Percentiles rank a stretch among this genome's conserved stretches.
phyloP scores from a whole-genome alignment of 2,113 vertebrate genomes.

The Sinocyclocheilus anshuiensis region DNA sequence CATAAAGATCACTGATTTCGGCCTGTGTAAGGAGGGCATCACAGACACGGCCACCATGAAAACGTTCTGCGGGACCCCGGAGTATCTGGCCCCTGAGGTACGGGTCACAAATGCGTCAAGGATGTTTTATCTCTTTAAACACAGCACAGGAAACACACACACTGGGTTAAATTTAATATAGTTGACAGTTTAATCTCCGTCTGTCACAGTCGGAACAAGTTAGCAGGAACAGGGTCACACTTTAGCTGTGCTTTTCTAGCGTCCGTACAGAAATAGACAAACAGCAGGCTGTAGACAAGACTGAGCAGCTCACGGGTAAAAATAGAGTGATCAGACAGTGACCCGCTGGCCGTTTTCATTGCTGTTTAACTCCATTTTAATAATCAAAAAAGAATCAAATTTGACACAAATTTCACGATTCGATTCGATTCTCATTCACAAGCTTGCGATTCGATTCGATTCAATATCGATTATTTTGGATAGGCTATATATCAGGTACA shows the following conservation, averaged over 20 bases:
- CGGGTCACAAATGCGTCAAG: too few species aligned
- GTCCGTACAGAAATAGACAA: background rate
- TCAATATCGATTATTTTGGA: too few species aligned
- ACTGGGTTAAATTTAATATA: background rate
- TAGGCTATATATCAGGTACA: too few species aligned
- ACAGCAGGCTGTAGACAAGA: background rate
- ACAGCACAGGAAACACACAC: background rate
- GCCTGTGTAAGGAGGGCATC: conserved; percentile 97
- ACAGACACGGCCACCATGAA: conserved; percentile 97
- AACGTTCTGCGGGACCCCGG: conserved; percentile 95
- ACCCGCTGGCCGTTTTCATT: background rate
- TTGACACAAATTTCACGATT: too few species aligned
- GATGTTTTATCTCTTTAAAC: background rate
- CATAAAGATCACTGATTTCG: conserved; percentile 98
- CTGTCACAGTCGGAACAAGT: background rate
- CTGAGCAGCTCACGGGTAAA: background rate
- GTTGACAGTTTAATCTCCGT: background rate
- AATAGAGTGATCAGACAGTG: conserved; percentile 14
- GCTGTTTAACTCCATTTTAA: background rate
- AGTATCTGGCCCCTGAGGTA: conserved; percentile 96
- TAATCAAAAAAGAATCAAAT: background rate
- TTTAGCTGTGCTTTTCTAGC: background rate
- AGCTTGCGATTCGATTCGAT: too few species aligned
- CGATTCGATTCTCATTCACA: too few species aligned
- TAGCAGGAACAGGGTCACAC: conserved; percentile 12